Base-by-base conservation (phyloP, 2,888 invertebrate species). In the Auanema freiburgensis region DNA sequence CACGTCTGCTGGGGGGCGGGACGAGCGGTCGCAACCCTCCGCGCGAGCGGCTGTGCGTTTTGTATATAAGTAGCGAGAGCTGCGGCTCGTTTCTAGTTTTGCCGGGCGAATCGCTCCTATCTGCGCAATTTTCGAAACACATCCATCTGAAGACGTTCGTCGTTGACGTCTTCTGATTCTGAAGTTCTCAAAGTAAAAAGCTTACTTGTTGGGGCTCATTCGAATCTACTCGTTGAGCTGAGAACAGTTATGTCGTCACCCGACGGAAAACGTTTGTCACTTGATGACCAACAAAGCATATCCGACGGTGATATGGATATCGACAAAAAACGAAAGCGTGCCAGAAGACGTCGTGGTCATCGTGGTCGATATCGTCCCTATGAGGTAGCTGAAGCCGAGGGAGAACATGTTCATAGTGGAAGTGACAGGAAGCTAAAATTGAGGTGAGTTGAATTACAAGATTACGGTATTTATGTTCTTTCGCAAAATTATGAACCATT, bases 351-450 rank as follows among this genome's bases (percentile, higher is more conserved):
- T 23, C 54, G 64, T 16, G 59, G 59, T 21, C 42, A 16, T 12
- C 40, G 55, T 16, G 52, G 55, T 18, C 53, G 64, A 5, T 64
- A 43, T 43, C 33, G 25, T 18, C 64, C 64, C 50, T 64, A 64
- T 56, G 64, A 64, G 5, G 23, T 55, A 18, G 42, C 44, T 10
- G 54, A 41, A 11, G 43, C 25, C 6, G 25, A 43, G 11, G 56
- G 44, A 14, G 52, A 51, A 16, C 43, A 41, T 21, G 16, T 25
- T n/a, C 58, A 56, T 21, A 18, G 6, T 16, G n/a, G n/a, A 50
- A 21, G 57, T 10, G 18, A 54, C 23, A 57, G 46, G 33, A 53
- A 53, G 55, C 16, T 43, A n/a, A 59, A 51, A 21, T 24, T n/a
- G 52, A 57, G 63, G 63, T 63, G 23, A 21, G 63, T 58, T 50